Conservation (phyloP, 1,140 invertebrate genomes). For the Drosophila mayri region DNA sequence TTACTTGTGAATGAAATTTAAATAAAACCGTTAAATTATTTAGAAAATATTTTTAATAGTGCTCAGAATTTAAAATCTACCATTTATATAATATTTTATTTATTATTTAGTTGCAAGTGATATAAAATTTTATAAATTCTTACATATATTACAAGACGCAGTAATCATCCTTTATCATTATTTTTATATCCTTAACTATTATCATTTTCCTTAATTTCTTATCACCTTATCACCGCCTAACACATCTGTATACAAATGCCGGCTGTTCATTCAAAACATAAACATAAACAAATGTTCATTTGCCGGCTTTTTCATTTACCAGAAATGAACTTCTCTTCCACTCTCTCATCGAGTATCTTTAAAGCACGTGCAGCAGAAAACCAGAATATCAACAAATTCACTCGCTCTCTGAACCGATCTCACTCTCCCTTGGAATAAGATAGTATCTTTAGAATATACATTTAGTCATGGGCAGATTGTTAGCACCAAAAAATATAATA, state of each 20-base stretch:
- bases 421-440: conserved; percentile 10
- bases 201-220: too few relatives aligned
- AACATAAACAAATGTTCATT: conserved; percentile 67
- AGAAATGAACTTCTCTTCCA: conserved; percentile 16
- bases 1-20: neutral
- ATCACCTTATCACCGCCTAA: neutral
- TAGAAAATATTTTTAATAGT: neutral
- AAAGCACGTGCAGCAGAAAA: conserved; percentile 55
- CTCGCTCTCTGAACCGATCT: neutral
- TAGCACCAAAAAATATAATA: neutral
- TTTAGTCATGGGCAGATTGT: neutral
- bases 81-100: neutral
- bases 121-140: neutral
- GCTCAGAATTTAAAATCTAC: too few relatives aligned
- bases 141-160: too few relatives aligned
- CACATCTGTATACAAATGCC: neutral
- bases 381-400: conserved; percentile 24
- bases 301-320: conserved; percentile 61
- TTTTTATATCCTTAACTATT: neutral
- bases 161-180: neutral
- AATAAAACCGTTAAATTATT: neutral
- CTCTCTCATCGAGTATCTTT: neutral
- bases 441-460: neutral
- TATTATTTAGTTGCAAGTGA: neutral
- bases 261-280: conserved; percentile 63